Base-by-base conservation (phyloP, 2,113 vertebrate genomes). In the Chamaetylas fuelleborni region DNA sequence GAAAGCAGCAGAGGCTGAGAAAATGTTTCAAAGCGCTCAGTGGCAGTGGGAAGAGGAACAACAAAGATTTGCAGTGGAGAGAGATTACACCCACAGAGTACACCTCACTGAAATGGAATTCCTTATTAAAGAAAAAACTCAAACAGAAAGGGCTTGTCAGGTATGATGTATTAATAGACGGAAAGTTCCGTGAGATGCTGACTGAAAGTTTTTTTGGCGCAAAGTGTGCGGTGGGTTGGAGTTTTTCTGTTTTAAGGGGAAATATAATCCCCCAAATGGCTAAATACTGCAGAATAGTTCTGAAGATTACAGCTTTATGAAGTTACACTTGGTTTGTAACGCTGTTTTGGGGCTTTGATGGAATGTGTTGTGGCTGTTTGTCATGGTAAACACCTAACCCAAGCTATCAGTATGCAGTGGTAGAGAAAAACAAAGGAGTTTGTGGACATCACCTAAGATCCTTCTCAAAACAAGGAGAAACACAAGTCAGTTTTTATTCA, bases 11-110 rank as follows among this genome's bases (percentile, higher is more conserved):
- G 98, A 98, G 70, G 92, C 98, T 40, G 98, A 98, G 94, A 98
- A 93, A 71, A 90, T 53, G 8, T 96, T 99, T 95, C 95, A 96
- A 71, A 76, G 95, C 81, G 98, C 96, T 11, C 97, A 97, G 57
- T 82, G 92, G 58, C 97, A 98, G 19, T 86, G 98, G 81, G 96
- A 98, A 57, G 97, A 99, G 62, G 98, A 99, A 33, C 97, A 98
- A 54, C 96, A 94, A 91, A 97, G 85, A 58, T 96, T 98, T 96
- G 97, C 97, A 83, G 93, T 48, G 88, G 98, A 99, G 94, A 98
- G 97, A 5, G 98, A 99, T 50, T 92, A 70, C 60, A 96, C 98
- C 72, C 95, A 97, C 65, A 97, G 98, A 80, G 97, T 73, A 11
- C 92, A 97, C 33, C 96, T 95, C 10, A 77, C 54, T 53, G 97